Evolutionary conservation across 1,140 invertebrate species (phyloP).

Genomic region (Heliconius hermathena): DNA sequence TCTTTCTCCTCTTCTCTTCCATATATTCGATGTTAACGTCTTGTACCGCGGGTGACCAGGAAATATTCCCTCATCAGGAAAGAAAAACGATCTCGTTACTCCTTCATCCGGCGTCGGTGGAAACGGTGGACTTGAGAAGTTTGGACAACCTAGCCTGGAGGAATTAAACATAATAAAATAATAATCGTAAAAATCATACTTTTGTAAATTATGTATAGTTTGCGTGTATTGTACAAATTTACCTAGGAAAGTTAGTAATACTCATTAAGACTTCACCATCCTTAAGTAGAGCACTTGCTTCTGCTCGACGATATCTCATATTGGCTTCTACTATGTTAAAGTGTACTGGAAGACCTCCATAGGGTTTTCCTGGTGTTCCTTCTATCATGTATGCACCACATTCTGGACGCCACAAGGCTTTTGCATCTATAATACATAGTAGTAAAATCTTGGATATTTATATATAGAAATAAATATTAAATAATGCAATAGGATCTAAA

Average conservation of each 20-base stretch:
- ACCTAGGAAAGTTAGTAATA: conserved; percentile 96
- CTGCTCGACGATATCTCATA: conserved; percentile 95
- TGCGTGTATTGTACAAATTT: conserved; percentile 37
- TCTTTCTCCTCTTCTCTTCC: conserved; percentile 94
- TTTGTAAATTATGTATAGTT: not conserved
- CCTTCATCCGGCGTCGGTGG: conserved; percentile 86
- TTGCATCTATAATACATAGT: conserved; percentile 82
- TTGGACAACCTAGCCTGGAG: conserved; percentile 90
- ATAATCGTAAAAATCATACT: not conserved
- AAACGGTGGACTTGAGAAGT: conserved; percentile 92
- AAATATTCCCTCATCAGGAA: conserved; percentile 97
- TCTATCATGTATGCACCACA: conserved; percentile 99
- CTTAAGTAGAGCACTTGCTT: conserved; percentile 90
- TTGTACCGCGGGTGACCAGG: conserved; percentile 97
- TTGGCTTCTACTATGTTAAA: conserved; percentile 99
- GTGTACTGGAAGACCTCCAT: conserved; percentile 95
- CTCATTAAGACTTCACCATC: conserved; percentile 94
- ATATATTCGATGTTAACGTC: conserved; percentile 96
- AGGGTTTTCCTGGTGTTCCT: conserved; percentile 98
- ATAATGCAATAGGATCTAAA: too few species aligned
- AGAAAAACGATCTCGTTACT: conserved; percentile 95
- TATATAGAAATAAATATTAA: too few species aligned
- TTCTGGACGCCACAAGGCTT: conserved; percentile 98
- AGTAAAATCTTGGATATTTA: too few species aligned
- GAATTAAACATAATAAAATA: not conserved